Percentiles rank a stretch among this genome's conserved stretches.
Conservation (phyloP, 1,140 invertebrate species). For the Spodoptera litura region DNA sequence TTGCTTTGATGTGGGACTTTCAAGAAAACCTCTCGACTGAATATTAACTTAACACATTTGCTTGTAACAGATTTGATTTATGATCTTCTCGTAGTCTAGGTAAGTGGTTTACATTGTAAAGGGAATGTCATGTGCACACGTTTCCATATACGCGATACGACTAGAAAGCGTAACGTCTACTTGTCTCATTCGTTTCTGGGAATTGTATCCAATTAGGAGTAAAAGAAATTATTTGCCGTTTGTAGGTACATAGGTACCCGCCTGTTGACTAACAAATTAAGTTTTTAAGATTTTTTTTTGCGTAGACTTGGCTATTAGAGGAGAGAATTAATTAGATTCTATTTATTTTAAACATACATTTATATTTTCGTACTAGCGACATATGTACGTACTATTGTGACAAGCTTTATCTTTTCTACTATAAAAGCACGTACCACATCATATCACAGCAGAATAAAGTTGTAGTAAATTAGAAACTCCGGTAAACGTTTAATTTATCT, state of each 20-base stretch:
- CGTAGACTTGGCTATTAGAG: too few species aligned
- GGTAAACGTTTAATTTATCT: conserved; percentile 9
- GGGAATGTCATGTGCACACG: conserved; percentile 28
- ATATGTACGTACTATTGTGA: too few species aligned
- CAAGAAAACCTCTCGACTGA: background rate
- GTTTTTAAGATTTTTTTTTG: too few species aligned
- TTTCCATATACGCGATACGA: conserved; percentile 27
- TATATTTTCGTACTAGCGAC: too few species aligned
- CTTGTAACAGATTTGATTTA: conserved; percentile 16
- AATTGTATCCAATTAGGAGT: background rate
- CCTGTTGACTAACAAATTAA: too few species aligned
- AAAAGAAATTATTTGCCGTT: background rate
- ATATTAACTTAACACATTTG: conserved; percentile 1
- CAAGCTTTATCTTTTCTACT: background rate
- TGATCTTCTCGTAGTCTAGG: conserved; percentile 22
- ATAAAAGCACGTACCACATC: background rate
- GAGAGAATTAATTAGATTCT: too few species aligned
- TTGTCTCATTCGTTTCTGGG: conserved; percentile 2
- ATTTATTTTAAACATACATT: too few species aligned
- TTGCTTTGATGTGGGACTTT: background rate
- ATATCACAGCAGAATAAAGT: background rate
- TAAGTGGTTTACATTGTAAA: conserved; percentile 11
- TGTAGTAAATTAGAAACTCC: background rate
- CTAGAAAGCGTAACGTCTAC: conserved; percentile 9
- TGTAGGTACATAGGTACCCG: too few species aligned